phyloP scores from a whole-genome alignment of 2,113 vertebrate species.

The Sarotherodon lohbergeri region DNA sequence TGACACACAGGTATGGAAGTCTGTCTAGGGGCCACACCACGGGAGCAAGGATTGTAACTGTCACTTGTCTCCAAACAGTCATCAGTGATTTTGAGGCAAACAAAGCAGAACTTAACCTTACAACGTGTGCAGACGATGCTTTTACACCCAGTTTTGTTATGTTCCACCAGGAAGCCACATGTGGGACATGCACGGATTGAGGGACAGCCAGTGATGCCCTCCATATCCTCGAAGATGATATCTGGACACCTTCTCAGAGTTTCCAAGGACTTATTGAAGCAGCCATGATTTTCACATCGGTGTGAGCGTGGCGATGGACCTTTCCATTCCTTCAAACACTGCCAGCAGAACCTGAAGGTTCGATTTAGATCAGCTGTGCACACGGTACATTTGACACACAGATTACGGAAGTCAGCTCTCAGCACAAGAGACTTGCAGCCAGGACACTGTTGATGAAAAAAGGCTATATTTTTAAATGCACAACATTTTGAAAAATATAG shows the following conservation, averaged over 20 bases:
- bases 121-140: slow-evolving; percentile 49
- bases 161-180: slow-evolving; percentile 55
- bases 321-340: slow-evolving; percentile 55
- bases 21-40: slow-evolving; percentile 43
- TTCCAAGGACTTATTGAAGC: background rate
- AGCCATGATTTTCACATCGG: slow-evolving; percentile 44
- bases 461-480: background rate
- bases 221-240: background rate
- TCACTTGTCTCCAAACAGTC: slow-evolving; percentile 10
- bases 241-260: background rate
- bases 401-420: background rate
- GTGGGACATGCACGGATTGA: slow-evolving; percentile 55
- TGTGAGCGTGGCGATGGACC: slow-evolving; percentile 6
- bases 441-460: background rate
- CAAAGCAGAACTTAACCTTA: slow-evolving; percentile 60
- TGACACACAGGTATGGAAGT: slow-evolving; percentile 16
- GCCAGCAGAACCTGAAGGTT: slow-evolving; percentile 59
- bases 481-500: background rate
- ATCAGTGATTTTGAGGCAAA: slow-evolving; percentile 40
- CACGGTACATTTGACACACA: background rate
- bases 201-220: background rate
- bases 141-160: slow-evolving; percentile 44
- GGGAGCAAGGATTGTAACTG: background rate
- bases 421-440: background rate
- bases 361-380: background rate